Evolutionary conservation across 2,797 vertebrate species (phyloP).

Genomic region (Accipiter badius): DNA sequence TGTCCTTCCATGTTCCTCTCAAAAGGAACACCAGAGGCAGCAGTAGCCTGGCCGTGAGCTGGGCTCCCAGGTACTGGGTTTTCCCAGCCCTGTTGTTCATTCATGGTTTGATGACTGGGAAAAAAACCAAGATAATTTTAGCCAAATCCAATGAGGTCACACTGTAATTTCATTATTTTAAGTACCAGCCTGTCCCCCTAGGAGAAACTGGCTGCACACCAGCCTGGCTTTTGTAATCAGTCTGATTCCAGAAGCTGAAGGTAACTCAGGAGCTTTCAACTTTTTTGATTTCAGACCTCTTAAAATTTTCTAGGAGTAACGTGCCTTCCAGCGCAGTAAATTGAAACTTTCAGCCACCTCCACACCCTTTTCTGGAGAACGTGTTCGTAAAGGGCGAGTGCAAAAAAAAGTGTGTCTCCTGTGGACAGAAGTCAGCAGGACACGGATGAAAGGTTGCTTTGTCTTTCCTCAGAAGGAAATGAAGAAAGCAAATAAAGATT

Average conservation of each 20-base stretch:
- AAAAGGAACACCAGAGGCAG: neutral
- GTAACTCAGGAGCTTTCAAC: neutral
- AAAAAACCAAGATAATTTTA: neutral
- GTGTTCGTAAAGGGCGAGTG: neutral
- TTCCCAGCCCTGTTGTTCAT: neutral
- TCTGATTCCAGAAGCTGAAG: neutral
- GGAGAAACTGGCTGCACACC: neutral
- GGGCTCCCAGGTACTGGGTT: neutral
- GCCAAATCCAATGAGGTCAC: neutral
- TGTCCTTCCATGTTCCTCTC: neutral
- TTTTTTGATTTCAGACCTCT: neutral
- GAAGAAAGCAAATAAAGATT: neutral
- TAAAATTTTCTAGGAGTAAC: fast-evolving
- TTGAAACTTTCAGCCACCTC: neutral
- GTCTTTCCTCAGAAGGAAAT: neutral
- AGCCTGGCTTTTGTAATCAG: neutral
- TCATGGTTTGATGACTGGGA: neutral
- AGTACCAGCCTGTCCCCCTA: neutral
- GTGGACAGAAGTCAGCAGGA: neutral
- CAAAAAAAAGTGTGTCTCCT: neutral
- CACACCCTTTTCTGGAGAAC: neutral
- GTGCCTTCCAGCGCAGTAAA: neutral
- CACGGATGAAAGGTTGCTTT: conserved; percentile 6
- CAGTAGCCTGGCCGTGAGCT: neutral
- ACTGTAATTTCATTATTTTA: neutral